Percentiles rank a stretch among this genome's conserved stretches.
These are phyloP conservation scores for Bruchidius siliquastri DNA, from an alignment of 2,888 invertebrate genomes.

Conservation along the genomic window DNA sequence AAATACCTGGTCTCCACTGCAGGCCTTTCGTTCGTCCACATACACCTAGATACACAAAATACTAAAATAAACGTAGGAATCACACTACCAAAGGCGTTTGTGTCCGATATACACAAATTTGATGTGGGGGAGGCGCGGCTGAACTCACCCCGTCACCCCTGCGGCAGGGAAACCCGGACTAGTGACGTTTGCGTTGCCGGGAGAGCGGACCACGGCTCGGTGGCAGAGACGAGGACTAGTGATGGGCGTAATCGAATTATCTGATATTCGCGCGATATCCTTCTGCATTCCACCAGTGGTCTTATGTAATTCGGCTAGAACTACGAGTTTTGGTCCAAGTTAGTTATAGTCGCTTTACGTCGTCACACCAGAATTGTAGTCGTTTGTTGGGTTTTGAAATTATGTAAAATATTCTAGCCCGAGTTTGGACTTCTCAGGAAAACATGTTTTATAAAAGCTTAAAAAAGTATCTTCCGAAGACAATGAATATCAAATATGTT, in stretches of 20 bases:
- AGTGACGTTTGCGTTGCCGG: background rate
- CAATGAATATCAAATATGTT: too few species aligned
- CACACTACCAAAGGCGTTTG: background rate
- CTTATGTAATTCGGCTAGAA: too few species aligned
- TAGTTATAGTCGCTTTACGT: too few species aligned
- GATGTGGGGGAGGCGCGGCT: background rate
- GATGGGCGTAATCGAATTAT: background rate
- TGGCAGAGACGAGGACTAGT: background rate
- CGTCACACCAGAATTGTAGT: too few species aligned
- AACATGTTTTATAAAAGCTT: too few species aligned
- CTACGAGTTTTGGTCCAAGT: too few species aligned
- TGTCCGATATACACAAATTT: background rate
- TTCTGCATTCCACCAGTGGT: too few species aligned
- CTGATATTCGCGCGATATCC: background rate
- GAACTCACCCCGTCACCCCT: background rate
- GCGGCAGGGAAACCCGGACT: background rate
- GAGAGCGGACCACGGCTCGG: background rate
- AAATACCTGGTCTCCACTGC: background rate
- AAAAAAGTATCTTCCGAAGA: too few species aligned
- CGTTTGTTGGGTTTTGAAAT: too few species aligned
- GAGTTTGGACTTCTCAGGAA: too few species aligned
- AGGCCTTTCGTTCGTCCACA: background rate
- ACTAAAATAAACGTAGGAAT: background rate
- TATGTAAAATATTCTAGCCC: too few species aligned
- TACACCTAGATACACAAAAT: background rate